These are phyloP conservation scores for Cyclargus thomasi DNA, from an alignment of 1,140 invertebrate genomes.

Conservation along the genomic window DNA sequence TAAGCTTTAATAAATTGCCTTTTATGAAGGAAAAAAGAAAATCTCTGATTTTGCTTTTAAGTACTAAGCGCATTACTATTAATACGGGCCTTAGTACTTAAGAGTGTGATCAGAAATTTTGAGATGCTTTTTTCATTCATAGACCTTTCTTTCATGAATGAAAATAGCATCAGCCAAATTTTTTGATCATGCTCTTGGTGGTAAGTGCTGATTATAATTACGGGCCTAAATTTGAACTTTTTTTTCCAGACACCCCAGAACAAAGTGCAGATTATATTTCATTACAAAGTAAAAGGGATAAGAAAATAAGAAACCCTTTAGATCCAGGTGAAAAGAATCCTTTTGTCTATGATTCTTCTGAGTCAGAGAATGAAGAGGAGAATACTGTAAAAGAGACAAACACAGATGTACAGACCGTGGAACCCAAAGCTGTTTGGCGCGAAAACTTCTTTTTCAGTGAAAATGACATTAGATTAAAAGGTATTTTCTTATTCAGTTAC, in stretches of 20 bases:
- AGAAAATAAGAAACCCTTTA: conserved; percentile 60
- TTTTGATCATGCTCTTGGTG: too few species aligned
- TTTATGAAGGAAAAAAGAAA: too few species aligned
- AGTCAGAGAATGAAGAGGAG: conserved; percentile 73
- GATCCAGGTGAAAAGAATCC: conserved; percentile 71
- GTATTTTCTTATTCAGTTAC: too few species aligned
- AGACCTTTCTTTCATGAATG: too few species aligned
- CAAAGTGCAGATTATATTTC: conserved; percentile 42
- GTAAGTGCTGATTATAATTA: too few species aligned
- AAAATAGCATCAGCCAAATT: too few species aligned
- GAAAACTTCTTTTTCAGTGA: conserved; percentile 77
- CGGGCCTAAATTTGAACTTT: neutral
- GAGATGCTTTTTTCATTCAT: too few species aligned
- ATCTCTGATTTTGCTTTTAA: too few species aligned
- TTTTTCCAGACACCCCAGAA: conserved; percentile 36
- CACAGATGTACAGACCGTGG: conserved; percentile 25
- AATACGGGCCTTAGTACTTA: too few species aligned
- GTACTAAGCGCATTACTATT: too few species aligned
- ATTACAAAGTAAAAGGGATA: conserved; percentile 40
- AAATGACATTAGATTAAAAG: conserved; percentile 76
- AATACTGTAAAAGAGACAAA: conserved; percentile 32
- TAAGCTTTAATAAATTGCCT: too few species aligned
- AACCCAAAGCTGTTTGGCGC: conserved; percentile 58
- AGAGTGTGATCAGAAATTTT: too few species aligned
- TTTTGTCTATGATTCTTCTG: conserved; percentile 80